Base-by-base conservation (phyloP, 2,888 invertebrate genomes). In the Tinea trinotella region DNA sequence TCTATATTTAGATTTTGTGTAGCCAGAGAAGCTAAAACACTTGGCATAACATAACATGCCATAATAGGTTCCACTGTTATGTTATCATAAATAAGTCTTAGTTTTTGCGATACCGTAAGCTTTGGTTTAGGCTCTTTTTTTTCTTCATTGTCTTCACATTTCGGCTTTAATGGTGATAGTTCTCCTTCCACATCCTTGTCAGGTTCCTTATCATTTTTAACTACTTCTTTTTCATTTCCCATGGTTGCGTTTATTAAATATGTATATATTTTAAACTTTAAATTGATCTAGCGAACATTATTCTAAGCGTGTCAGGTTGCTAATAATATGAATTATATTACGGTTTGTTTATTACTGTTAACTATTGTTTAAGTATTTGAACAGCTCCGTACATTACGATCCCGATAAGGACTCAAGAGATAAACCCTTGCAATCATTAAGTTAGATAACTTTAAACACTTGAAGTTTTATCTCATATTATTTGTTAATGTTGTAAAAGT, bases 1-100 rank as follows among this genome's bases (percentile, higher is more conserved):
- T 94, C 95, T 59, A 93, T 76, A 70, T 92, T 92, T 44, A 93
- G 76, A 77, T 95, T 95, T 74, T 94, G 94, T 40, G 93, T 92
- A 15, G 94, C 94, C 59, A 95, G 69, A 13, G 91, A 90, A 0
- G 94, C 92, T 46, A 90, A 66, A 3, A 90, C 83, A 66, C 90
- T 89, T 0, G 86, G 86, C 80, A 84, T 86, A n/a, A 92, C 87
- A 67, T 92, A 92, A 60, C 91, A 91, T 3, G 90, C 89, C 59
- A 91, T 83, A 57, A 91, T 89, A 6, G 91, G 91, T 67, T 91
- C 91, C 1, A 93, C 92, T 17, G 92, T 92, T 57, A 89, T 89
- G 65, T 92, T 84, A 0, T 69, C 70, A 64, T 80, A 82, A 1
- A 85, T 81, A 12, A 68, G 34, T 70, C 71, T 77, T 12, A 81